Evolutionary conservation across 2,888 invertebrate genomes (phyloP), one percentile per base, ranked within the genome.

Genomic region (Syritta pipiens): DNA sequence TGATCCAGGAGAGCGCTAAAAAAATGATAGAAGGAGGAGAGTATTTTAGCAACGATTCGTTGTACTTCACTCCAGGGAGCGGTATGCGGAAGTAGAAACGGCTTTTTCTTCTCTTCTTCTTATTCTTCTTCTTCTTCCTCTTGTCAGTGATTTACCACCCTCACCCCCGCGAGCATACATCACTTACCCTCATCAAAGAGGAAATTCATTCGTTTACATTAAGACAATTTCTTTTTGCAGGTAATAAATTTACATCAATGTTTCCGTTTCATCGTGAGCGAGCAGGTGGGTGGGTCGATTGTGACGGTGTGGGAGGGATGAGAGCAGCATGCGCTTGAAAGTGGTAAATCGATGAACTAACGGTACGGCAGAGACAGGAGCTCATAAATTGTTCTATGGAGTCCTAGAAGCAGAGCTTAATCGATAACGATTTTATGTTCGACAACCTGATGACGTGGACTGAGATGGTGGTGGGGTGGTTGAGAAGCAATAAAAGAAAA

Each of bases 191-290:
- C 76, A 71, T 77, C 69, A 77, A 59, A 59, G 60, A 30, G 71
- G 77, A 71, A 77, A 72, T 77, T 77, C 77, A 72, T 77, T 72
- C 77, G 72, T 71, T 77, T 77, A 77, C 77, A 72, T 77, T 77
- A 77, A 72, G 77, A 77, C 65, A 77, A 77, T 77, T 77, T 77
- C 71, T 72, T 77, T 77, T 65, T 72, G 65, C 77, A 77, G 77
- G 77, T 77, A 77, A 77, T 77, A 77, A 77, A 77, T 77, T 77
- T 60, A 71, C 77, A 77, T 77, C 77, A 77, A 77, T 67, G 77
- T 77, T 77, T 77, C 77, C 71, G 71, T 60, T 72, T 65, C 49
- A 77, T 60, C 69, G 9, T 9, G n/a, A 3, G 1, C 0, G 4
- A 12, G 6, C 62, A 42, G 24, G 28, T 4, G 17, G 71, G 17